These are phyloP conservation scores for Psilanteris sp. DNA, from an alignment of 1,140 invertebrate species.

Conservation along the genomic window DNA sequence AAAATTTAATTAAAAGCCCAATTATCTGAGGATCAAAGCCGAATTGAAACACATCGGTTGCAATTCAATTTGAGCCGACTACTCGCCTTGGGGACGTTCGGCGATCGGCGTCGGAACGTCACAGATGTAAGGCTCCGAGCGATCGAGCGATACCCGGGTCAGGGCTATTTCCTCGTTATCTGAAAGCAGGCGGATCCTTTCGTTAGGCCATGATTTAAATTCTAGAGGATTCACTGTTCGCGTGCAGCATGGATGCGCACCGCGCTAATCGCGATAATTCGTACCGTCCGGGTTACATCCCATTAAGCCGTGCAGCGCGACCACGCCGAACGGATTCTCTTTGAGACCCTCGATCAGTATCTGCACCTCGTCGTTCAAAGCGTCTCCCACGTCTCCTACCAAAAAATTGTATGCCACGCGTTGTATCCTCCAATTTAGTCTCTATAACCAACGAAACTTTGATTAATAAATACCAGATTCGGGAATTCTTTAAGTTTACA, in stretches of 20 bases:
- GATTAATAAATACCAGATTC: too few species aligned
- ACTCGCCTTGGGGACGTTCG: constrained; percentile 28
- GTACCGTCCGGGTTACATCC: constrained; percentile 62
- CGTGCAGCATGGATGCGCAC: constrained; percentile 58
- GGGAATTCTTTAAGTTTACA: too few species aligned
- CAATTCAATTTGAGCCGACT: constrained; percentile 47
- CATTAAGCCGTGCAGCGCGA: constrained; percentile 61
- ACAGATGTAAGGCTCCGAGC: constrained; percentile 57
- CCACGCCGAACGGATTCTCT: constrained; percentile 58
- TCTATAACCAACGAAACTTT: constrained; percentile 29
- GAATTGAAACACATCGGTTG: constrained; percentile 37
- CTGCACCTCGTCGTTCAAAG: constrained; percentile 44
- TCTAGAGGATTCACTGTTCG: constrained; percentile 58
- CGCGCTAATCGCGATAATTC: constrained; percentile 64
- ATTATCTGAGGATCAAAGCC: constrained; percentile 4
- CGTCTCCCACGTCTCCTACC: constrained; percentile 32
- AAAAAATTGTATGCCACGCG: constrained; percentile 54
- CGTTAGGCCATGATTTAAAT: constrained; percentile 62
- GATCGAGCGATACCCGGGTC: constrained; percentile 63
- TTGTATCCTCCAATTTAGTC: constrained; percentile 36
- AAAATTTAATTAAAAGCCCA: background rate
- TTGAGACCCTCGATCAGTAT: constrained; percentile 61
- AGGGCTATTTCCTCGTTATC: constrained; percentile 65
- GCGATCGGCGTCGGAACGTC: constrained; percentile 57
- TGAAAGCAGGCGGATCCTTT: constrained; percentile 63